phyloP scores from a whole-genome alignment of 2,888 invertebrate species.

The Hyposoter didymator region DNA sequence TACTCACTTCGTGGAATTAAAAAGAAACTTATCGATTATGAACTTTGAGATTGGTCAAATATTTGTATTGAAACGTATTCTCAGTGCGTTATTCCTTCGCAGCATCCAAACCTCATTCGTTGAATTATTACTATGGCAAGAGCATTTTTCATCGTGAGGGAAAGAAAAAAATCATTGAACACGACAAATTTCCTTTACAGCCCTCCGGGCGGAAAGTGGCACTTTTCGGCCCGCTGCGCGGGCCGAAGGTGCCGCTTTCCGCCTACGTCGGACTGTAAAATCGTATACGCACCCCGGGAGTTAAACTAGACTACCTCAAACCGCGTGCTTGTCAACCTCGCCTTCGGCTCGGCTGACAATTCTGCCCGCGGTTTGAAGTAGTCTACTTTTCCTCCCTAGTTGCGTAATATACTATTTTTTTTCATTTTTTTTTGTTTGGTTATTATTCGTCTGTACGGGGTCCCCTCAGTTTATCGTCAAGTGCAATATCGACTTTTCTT shows the following conservation, averaged over 20 bases:
- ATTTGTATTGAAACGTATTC: not conserved
- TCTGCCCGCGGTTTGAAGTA: too few species aligned
- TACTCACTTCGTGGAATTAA: not conserved
- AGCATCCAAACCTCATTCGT: not conserved
- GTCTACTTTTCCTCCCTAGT: too few species aligned
- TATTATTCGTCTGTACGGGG: conserved; percentile 9
- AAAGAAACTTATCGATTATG: not conserved
- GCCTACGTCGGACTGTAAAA: too few species aligned
- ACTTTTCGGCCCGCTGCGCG: too few species aligned
- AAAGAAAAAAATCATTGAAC: not conserved
- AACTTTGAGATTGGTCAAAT: not conserved
- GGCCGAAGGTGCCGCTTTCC: too few species aligned
- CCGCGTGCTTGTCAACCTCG: too few species aligned
- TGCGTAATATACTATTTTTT: too few species aligned
- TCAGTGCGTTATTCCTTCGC: not conserved
- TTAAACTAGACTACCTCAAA: too few species aligned
- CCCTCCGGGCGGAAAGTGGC: too few species aligned
- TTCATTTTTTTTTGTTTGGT: not conserved
- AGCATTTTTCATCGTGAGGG: not conserved
- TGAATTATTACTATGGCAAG: not conserved
- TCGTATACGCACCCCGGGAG: too few species aligned
- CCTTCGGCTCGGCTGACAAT: too few species aligned
- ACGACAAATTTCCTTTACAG: not conserved
- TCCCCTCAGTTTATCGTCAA: conserved; percentile 41
- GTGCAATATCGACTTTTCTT: conserved; percentile 43